phyloP scores from a whole-genome alignment of 2,888 invertebrate species.

The Tetramorium bicarinatum region DNA sequence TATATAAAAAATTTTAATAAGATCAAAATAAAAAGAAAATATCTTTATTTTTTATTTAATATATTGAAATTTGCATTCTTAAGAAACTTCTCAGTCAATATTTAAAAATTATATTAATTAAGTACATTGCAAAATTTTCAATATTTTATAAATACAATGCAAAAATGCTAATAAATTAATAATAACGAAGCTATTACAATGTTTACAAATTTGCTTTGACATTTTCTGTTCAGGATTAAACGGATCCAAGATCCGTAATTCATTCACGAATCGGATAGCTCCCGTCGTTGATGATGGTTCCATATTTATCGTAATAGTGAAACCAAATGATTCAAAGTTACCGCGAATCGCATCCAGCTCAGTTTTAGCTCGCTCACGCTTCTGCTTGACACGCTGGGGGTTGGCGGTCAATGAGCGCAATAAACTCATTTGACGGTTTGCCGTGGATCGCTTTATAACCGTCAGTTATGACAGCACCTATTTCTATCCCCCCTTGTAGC shows the following conservation, averaged over 20 bases:
- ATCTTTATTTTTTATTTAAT: neutral
- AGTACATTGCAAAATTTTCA: neutral
- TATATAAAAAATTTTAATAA: neutral
- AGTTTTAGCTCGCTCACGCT: slow-evolving; percentile 73
- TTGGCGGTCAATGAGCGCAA: slow-evolving; percentile 84
- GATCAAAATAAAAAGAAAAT: neutral
- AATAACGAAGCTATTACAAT: neutral
- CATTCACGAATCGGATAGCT: neutral
- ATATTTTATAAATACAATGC: neutral
- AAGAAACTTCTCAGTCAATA: neutral
- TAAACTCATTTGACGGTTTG: slow-evolving; percentile 86
- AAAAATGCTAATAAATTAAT: slow-evolving; percentile 14
- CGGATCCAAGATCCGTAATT: neutral
- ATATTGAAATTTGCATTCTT: neutral
- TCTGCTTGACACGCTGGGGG: slow-evolving; percentile 65
- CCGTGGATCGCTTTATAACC: slow-evolving; percentile 86
- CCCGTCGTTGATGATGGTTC: slow-evolving; percentile 48
- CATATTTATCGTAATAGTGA: slow-evolving; percentile 76
- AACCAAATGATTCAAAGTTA: slow-evolving; percentile 58
- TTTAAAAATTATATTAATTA: neutral
- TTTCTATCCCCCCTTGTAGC: slow-evolving; percentile 56
- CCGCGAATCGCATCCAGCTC: slow-evolving; percentile 47
- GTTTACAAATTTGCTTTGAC: neutral
- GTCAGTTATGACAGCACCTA: slow-evolving; percentile 80
- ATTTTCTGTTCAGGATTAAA: neutral